These are phyloP conservation scores for Lordiphosa collinella DNA, from an alignment of 1,140 invertebrate species.

Conservation along the genomic window DNA sequence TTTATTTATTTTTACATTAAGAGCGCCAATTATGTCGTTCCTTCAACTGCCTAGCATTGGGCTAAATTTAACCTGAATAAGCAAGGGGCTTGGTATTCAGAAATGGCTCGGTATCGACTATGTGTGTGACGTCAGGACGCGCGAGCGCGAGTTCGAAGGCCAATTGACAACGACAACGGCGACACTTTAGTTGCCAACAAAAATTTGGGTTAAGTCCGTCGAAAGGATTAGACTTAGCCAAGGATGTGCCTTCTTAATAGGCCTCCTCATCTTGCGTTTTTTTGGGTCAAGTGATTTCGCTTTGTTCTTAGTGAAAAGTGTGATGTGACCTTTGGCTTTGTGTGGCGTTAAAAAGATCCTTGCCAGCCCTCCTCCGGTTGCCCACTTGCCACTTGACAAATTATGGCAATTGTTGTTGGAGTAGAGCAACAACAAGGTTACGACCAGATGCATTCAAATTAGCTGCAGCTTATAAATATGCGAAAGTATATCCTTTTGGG, in stretches of 20 bases:
- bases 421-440: background rate
- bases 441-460: background rate
- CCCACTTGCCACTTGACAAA: conserved; percentile 16
- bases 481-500: background rate
- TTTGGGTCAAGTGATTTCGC: conserved; percentile 38
- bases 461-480: conserved; percentile 1
- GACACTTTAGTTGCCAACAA: conserved; percentile 38
- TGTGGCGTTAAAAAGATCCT: background rate
- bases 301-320: background rate
- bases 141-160: conserved; percentile 26
- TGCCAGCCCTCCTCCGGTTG: conserved; percentile 10
- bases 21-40: too few relatives aligned
- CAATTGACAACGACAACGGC: conserved; percentile 16
- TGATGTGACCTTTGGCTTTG: conserved; percentile 3
- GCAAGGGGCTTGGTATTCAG: too few relatives aligned
- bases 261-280: conserved; percentile 22
- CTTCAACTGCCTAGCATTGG: too few relatives aligned
- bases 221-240: conserved; percentile 33
- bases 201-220: conserved; percentile 42
- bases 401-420: conserved; percentile 29
- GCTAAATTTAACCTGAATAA: too few relatives aligned
- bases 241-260: conserved; percentile 24
- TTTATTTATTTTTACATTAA: too few relatives aligned
- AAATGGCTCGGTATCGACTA: too few relatives aligned
- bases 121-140: conserved; percentile 29